Percentiles rank a stretch among this genome's conserved stretches.
These are phyloP conservation scores for Simalia tracyae DNA, from an alignment of 2,797 vertebrate species.

Conservation along the genomic window DNA sequence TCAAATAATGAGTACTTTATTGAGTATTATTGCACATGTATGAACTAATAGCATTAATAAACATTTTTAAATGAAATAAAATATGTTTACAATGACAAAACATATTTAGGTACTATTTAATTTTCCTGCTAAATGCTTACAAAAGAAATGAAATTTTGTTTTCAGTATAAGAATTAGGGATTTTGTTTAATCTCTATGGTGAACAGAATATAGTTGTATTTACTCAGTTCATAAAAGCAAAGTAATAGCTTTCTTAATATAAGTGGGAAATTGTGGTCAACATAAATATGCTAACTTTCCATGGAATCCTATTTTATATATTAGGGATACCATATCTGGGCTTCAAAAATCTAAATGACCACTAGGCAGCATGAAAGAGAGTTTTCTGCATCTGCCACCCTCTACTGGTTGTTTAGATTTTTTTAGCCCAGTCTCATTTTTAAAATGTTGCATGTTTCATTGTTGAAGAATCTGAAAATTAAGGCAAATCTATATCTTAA, in stretches of 20 bases:
- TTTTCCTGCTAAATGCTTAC: constrained; percentile 19
- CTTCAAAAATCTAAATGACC: not conserved
- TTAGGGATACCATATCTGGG: constrained; percentile 19
- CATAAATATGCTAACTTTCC: constrained; percentile 13
- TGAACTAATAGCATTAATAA: constrained; percentile 69
- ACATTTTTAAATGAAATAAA: constrained; percentile 71
- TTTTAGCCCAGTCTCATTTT: not conserved
- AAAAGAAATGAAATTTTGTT: not conserved
- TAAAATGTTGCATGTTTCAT: not conserved
- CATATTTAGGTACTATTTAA: constrained; percentile 30
- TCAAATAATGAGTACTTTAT: constrained; percentile 62
- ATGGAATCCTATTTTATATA: not conserved
- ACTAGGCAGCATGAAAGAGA: not conserved
- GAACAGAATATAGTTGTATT: not conserved
- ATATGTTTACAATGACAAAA: constrained; percentile 67
- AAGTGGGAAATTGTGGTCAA: not conserved
- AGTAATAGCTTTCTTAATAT: constrained; percentile 29
- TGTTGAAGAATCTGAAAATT: constrained; percentile 38
- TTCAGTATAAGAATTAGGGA: constrained; percentile 22
- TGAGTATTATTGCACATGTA: constrained; percentile 75
- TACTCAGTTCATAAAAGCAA: not conserved
- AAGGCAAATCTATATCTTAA: not conserved
- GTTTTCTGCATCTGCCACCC: not conserved
- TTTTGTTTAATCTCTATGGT: not conserved
- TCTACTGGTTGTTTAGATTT: not conserved